A percentile compares a stretch with the other conserved stretches of the same genome.
These are phyloP conservation scores for Neotragus pygmaeus DNA, from an alignment of 2,113 vertebrate genomes.

Conservation along the genomic window DNA sequence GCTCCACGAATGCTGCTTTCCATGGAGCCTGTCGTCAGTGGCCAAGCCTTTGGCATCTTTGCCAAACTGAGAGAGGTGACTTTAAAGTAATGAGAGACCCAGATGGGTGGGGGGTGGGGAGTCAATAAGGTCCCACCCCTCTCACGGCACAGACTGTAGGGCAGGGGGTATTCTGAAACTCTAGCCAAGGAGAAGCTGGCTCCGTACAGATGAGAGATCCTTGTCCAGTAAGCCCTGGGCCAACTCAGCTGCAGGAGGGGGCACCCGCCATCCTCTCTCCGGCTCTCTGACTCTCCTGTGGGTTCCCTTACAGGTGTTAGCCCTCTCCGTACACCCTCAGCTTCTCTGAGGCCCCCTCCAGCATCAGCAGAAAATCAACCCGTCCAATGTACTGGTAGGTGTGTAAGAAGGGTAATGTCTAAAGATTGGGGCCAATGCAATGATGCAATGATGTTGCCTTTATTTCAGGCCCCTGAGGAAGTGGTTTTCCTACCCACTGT, in stretches of 20 bases:
- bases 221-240: neutral
- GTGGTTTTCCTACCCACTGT: fast-evolving
- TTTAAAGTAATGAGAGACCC: neutral
- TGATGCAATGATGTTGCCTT: neutral
- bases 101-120: fast-evolving
- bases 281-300: too few species aligned
- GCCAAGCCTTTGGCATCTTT: neutral
- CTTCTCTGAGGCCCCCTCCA: neutral
- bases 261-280: fast-evolving
- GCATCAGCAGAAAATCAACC: neutral
- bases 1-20: conserved; percentile 54
- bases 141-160: fast-evolving
- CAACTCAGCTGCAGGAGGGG: neutral
- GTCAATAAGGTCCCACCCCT: fast-evolving
- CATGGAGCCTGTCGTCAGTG: neutral
- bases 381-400: fast-evolving
- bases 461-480: fast-evolving
- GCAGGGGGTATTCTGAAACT: neutral
- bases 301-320: too few species aligned
- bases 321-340: fast-evolving
- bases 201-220: neutral
- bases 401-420: neutral
- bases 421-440: fast-evolving
- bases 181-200: neutral
- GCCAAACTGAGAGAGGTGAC: neutral